These are phyloP conservation scores for Channallabes apus DNA, from an alignment of 2,797 vertebrate genomes.

Conservation along the genomic window DNA sequence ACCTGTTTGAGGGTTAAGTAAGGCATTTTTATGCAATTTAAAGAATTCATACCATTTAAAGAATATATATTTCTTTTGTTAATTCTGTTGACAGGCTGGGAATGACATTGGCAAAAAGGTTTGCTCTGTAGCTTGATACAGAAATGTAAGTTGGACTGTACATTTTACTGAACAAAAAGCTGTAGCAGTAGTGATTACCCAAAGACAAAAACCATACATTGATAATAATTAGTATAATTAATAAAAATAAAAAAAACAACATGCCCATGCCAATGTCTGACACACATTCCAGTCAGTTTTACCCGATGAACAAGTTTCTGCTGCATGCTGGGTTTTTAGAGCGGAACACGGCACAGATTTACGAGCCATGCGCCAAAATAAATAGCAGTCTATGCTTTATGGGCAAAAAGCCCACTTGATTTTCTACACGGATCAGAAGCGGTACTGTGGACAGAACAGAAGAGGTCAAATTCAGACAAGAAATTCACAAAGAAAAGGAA, in stretches of 20 bases:
- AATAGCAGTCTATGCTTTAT: constrained; percentile 24
- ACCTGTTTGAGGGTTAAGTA: constrained; percentile 24
- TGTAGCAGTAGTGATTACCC: constrained; percentile 23
- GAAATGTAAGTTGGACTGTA: neutral
- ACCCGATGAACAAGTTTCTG: constrained; percentile 7
- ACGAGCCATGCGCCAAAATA: constrained; percentile 27
- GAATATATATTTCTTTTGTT: constrained; percentile 4
- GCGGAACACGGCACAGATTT: constrained; percentile 39
- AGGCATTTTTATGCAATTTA: constrained; percentile 4
- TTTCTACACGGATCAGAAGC: constrained; percentile 39
- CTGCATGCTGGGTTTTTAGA: constrained; percentile 27
- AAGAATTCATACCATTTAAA: neutral
- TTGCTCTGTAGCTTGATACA: neutral
- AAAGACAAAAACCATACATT: constrained; percentile 4
- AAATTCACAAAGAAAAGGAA: constrained; percentile 36
- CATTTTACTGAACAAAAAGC: constrained; percentile 5
- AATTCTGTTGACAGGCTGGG: neutral
- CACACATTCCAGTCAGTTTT: constrained; percentile 10
- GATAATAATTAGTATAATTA: neutral
- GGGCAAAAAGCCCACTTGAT: constrained; percentile 24
- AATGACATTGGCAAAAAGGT: neutral
- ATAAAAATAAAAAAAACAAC: neutral
- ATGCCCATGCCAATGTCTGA: constrained; percentile 30
- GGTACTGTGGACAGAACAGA: constrained; percentile 27
- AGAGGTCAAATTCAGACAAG: constrained; percentile 11